Percentiles rank a stretch among this genome's conserved stretches.
These are phyloP conservation scores for Plecturocebus donacophilus DNA, from an alignment of 2,113 vertebrate genomes.

Conservation along the genomic window DNA sequence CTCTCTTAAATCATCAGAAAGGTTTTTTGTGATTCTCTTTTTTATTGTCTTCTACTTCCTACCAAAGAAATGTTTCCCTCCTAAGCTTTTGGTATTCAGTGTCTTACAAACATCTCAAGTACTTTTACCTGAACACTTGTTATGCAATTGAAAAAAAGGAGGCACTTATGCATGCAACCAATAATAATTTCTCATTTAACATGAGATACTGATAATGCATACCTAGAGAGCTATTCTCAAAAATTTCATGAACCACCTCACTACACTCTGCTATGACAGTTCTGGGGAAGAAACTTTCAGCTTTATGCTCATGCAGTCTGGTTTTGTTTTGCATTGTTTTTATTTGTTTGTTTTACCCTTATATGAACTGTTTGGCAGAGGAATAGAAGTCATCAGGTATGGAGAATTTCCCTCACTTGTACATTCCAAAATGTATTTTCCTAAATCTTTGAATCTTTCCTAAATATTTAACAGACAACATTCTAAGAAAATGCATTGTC, in stretches of 20 bases:
- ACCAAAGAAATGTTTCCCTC: neutral
- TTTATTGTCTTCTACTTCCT: neutral
- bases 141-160: neutral
- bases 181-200: neutral
- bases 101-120: neutral
- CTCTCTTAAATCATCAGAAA: neutral
- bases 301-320: neutral
- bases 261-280: neutral
- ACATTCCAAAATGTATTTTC: neutral
- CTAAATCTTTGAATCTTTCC: neutral
- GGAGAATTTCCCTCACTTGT: neutral
- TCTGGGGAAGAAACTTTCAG: neutral
- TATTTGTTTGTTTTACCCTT: neutral
- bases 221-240: neutral
- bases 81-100: neutral
- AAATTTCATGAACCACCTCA: neutral
- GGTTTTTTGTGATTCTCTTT: neutral
- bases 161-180: neutral
- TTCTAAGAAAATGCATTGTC: neutral
- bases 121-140: neutral
- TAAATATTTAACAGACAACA: neutral
- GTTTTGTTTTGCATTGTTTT: neutral
- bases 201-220: neutral
- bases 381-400: neutral
- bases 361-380: neutral